Evolutionary conservation across 2,888 invertebrate species (phyloP).

Genomic region (Leucania comma): DNA sequence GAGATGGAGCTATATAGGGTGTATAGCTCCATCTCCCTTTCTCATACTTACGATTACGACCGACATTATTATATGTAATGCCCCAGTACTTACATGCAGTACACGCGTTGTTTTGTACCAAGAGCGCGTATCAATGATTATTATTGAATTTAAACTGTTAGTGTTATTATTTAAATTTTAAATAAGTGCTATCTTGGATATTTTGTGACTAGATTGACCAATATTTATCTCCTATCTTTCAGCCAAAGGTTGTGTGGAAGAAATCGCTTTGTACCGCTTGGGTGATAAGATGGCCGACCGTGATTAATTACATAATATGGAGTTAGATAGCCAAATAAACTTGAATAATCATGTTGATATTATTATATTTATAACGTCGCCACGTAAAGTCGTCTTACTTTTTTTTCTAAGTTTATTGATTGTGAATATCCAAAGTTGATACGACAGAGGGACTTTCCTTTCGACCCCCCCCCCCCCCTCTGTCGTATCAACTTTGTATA

Average conservation of each 20-base stretch:
- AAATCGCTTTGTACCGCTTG: neutral
- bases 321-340: neutral
- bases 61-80: no score
- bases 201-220: neutral
- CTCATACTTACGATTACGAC: no score
- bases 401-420: no score
- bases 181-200: neutral
- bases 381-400: neutral
- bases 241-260: neutral
- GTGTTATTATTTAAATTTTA: neutral
- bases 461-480: no score
- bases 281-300: neutral
- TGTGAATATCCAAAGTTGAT: no score
- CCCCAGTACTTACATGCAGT: neutral
- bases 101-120: neutral
- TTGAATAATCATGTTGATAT: neutral
- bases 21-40: no score
- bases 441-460: no score
- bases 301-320: no score
- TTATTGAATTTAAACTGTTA: neutral
- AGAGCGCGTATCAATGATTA: neutral
- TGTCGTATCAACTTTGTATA: no score
- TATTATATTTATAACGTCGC: neutral
- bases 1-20: no score
- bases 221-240: neutral